A percentile compares a stretch with the other conserved stretches of the same genome.
These are phyloP conservation scores for Teleogryllus occipitalis DNA, from an alignment of 1,140 invertebrate genomes.

Conservation along the genomic window DNA sequence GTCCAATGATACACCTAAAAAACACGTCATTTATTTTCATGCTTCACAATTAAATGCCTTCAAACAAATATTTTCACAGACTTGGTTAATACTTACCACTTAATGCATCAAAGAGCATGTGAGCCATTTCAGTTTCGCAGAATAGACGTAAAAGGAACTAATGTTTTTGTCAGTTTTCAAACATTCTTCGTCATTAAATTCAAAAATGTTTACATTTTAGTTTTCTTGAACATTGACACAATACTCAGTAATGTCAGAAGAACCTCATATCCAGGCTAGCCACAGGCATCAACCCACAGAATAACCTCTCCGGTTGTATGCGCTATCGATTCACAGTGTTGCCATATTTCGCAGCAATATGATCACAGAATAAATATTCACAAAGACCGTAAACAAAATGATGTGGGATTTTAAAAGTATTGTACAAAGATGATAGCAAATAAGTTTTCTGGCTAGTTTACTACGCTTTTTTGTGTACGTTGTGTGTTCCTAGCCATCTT, in stretches of 20 bases:
- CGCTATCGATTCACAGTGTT: neutral
- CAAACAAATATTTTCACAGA: too few species aligned
- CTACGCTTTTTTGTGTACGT: neutral
- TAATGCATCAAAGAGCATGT: slow-evolving; percentile 37
- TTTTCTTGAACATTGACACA: neutral
- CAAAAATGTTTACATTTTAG: neutral
- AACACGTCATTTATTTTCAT: neutral
- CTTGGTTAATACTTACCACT: slow-evolving; percentile 32
- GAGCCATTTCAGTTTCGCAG: slow-evolving; percentile 31
- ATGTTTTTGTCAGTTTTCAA: neutral
- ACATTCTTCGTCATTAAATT: neutral
- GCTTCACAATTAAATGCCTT: too few species aligned
- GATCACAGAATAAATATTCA: too few species aligned
- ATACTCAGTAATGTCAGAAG: neutral
- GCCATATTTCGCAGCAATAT: neutral
- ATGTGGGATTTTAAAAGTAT: too few species aligned
- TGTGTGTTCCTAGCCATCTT: neutral
- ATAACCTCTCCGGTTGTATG: neutral
- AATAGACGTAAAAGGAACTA: slow-evolving; percentile 24
- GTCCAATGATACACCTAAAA: slow-evolving; percentile 36
- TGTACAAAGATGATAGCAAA: too few species aligned
- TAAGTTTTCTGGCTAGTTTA: neutral
- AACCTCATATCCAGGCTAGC: too few species aligned
- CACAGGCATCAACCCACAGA: neutral
- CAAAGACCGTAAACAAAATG: neutral